Evolutionary conservation across 1,140 invertebrate species (phyloP).

Genomic region (Solen grandis): DNA sequence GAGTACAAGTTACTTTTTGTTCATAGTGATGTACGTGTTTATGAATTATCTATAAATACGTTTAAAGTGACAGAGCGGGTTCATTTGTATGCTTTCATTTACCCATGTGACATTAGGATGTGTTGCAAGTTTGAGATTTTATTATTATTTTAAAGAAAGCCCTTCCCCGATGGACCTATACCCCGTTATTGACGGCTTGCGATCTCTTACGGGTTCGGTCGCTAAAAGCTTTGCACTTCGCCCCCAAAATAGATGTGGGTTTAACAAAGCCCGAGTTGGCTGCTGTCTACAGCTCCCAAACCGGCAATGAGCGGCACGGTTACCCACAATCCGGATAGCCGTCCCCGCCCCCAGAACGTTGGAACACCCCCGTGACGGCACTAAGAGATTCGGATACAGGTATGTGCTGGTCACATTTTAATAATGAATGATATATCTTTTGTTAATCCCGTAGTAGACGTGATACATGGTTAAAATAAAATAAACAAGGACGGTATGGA

Average conservation of each 20-base stretch:
- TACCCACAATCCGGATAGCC: background rate
- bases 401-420: no score
- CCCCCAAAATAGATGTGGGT: constrained; percentile 17
- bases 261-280: constrained; percentile 44
- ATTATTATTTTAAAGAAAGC: constrained; percentile 42
- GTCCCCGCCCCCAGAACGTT: background rate
- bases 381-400: constrained; percentile 33
- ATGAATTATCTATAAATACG: no score
- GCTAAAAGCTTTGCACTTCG: background rate
- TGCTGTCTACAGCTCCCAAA: constrained; percentile 44
- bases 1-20: no score
- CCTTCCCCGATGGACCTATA: constrained; percentile 25
- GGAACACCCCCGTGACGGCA: constrained; percentile 35
- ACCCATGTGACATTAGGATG: no score
- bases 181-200: constrained; percentile 47
- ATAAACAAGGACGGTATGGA: no score
- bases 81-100: no score
- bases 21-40: no score
- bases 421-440: no score
- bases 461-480: no score
- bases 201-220: background rate
- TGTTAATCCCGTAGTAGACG: no score
- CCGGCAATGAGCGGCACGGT: constrained; percentile 7
- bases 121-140: no score
- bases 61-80: no score